These are phyloP conservation scores for Ochlodes sylvanus DNA, from an alignment of 2,888 invertebrate species.

Conservation along the genomic window DNA sequence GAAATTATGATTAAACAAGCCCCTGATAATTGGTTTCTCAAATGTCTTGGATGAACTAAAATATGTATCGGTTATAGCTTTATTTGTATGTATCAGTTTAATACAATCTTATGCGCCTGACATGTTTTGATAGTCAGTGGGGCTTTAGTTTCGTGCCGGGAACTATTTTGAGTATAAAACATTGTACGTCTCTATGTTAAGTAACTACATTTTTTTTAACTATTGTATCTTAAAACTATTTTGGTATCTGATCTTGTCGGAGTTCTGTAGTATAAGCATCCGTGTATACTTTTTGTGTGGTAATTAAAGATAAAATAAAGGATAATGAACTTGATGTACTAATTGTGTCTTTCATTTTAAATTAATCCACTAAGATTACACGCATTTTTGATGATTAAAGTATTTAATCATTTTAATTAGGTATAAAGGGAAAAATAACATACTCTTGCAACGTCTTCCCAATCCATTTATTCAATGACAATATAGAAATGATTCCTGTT, in stretches of 20 bases:
- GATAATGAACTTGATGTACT: not conserved
- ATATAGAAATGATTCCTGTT: no score
- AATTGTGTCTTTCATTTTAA: not conserved
- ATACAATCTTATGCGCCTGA: not conserved
- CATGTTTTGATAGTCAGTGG: not conserved
- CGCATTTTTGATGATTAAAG: no score
- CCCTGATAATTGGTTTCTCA: no score
- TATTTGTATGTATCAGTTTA: no score
- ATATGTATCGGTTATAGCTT: no score
- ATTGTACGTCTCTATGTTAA: not conserved
- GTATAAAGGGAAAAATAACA: no score
- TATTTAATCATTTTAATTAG: no score
- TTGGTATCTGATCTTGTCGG: slow-evolving; percentile 14
- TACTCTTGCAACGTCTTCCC: no score
- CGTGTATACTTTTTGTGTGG: slow-evolving; percentile 16
- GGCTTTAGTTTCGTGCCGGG: not conserved
- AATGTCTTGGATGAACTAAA: no score
- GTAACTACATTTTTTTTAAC: slow-evolving; percentile 10
- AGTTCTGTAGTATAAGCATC: slow-evolving; percentile 12
- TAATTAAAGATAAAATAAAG: not conserved
- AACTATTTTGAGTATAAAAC: not conserved
- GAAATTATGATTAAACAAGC: no score
- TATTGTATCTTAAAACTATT: slow-evolving; percentile 15
- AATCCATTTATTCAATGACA: no score
- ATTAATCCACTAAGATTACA: no score